Base-by-base conservation (phyloP, 2,888 invertebrate genomes). In the Folsomia manolachei region DNA sequence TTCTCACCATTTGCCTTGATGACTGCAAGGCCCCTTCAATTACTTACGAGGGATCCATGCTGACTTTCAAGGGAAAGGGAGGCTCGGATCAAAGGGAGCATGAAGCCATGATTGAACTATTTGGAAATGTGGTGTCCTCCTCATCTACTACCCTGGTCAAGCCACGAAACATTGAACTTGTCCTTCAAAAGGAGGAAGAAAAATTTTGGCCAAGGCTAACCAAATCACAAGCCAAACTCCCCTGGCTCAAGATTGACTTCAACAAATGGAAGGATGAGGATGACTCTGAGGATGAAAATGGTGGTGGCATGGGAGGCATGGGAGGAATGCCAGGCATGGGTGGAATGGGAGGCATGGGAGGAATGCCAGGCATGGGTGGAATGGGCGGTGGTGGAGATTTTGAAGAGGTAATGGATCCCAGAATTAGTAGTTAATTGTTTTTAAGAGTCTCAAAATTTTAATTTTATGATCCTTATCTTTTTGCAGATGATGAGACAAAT, bases 251-350 rank as follows among this genome's bases (percentile, higher is more conserved):
- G 87, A 91, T 96, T 82, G 97, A 98, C 84, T 99, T 98, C 84
- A 93, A 94, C 84, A 96, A 96, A 86, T 98, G 97, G 97, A 90
- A 90, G 85, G 97, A 97, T 86, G 97, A 98, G 85, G 94, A 94
- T 82, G 97, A 97, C 75, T 94, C 92, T 70, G 94, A 91, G 11
- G 92, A 92, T 81, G 95, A 94, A 80, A 88, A 73, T 70, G 82
- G 81, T 63, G 86, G 83, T 73, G 70, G 69, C 18, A 39, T 65
- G 51, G 69, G 70, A 23, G 75, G 71, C n/a, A 56, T 63, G 27
- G 65, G 68, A 7, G 77, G 74, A 11, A 52, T 69, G 61, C 71
- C 72, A 7, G 78, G 76, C 21, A 75, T 71, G 18, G 76, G 74
- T 52, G 77, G 76, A n/a, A 56, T 69, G 64, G 56, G 27, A 65